Evolutionary conservation across 2,113 vertebrate species (phyloP), one percentile per base, ranked within the genome.

Genomic region (Lepidiolamprologus cunningtoni): DNA sequence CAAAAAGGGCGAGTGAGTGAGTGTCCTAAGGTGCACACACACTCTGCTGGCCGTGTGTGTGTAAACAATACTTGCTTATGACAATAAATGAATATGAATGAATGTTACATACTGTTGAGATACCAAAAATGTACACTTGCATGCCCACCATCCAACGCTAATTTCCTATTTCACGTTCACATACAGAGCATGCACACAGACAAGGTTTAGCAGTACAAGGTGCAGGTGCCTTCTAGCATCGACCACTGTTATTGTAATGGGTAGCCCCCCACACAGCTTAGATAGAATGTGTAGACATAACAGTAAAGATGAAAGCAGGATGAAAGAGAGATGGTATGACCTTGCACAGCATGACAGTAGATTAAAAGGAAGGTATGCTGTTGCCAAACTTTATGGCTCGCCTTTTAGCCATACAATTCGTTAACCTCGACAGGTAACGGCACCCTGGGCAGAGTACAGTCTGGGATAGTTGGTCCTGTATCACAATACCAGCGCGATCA

Each of bases 291-390:
- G 82, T 83, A 93, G 94, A 89, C 94, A 95, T 90, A 94, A 95
- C 92, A 92, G 84, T 61, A 84, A 71, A 94, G 92, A 95, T 95
- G 86, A 95, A 96, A 96, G 94, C 53, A 42, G 54, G 42, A 47
- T 81, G 71, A n/a, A 81, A 78, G 19, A 61, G 76, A 87, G 85
- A 90, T 80, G 71, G 66, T 68, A n/a, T 92, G 61, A 87, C 85
- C 86, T 80, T 57, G 58, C 61, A 42, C 37, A 78, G 9, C 57
- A 80, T 86, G 37, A 83, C 78, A 80, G 73, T 68, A 47, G 78
- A 76, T 89, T 81, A 17, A 86, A 90, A 87, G 55, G 42, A 66
- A 85, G 86, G 68, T 16, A 73, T 45, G 54, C 28, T 42, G 40
- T 80, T 90, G 82, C 58, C 78, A 40, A 81, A 81, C 78, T 50